A percentile compares a stretch with the other conserved stretches of the same genome.
Evolutionary conservation across 2,113 vertebrate genomes (phyloP).

Genomic region (Hymenochirus boettgeri): DNA sequence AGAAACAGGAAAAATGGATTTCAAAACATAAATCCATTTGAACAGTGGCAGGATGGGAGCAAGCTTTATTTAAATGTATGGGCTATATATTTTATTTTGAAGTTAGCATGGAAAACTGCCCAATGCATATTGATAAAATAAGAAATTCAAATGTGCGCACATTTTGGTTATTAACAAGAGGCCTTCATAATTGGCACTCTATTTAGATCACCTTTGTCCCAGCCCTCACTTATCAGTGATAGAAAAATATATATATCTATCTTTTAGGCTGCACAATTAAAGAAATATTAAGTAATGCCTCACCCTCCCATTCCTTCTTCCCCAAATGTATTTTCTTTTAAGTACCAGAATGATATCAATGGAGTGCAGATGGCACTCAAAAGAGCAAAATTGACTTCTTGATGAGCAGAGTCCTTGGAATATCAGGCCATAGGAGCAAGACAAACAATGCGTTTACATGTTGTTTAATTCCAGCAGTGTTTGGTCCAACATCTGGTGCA

Average conservation of each 20-base stretch:
- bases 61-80: no score
- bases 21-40: neutral
- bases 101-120: neutral
- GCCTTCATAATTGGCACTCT: neutral
- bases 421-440: slow-evolving; percentile 56
- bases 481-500: slow-evolving; percentile 99
- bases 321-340: slow-evolving; percentile 25
- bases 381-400: slow-evolving; percentile 53
- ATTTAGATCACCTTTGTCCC: slow-evolving; percentile 20
- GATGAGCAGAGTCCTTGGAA: slow-evolving; percentile 78
- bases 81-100: no score
- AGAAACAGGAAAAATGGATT: neutral
- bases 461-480: slow-evolving; percentile 99
- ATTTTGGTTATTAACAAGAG: neutral
- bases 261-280: neutral
- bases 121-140: neutral
- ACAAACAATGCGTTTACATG: slow-evolving; percentile 84
- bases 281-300: neutral
- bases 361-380: slow-evolving; percentile 21
- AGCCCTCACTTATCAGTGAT: slow-evolving; percentile 10
- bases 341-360: neutral
- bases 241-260: slow-evolving; percentile 1
- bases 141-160: neutral
- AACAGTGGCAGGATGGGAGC: neutral
- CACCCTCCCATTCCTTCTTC: neutral